Percentiles rank a stretch among this genome's conserved stretches.
Evolutionary conservation across 1,140 invertebrate genomes (phyloP).

Genomic region (Pollicipes pollicipes): DNA sequence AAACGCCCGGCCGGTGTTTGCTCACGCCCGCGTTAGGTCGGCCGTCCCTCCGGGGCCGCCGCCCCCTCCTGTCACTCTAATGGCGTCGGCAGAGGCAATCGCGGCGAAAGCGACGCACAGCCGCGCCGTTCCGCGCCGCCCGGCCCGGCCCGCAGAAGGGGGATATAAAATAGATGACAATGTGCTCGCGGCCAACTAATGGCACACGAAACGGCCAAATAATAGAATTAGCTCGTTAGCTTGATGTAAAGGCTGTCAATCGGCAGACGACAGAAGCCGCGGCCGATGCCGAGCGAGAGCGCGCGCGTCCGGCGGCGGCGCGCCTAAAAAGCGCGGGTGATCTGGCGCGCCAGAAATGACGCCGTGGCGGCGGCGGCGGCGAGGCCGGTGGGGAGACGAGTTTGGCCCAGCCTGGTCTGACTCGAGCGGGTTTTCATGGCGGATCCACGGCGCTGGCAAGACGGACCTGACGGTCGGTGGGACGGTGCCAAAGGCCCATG

Average conservation of each 20-base stretch:
- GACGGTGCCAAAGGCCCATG: no score
- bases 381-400: no score
- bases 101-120: neutral
- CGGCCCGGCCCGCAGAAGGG: no score
- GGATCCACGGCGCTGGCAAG: no score
- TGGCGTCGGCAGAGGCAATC: neutral
- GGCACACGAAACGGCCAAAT: neutral
- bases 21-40: no score
- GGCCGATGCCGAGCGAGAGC: no score
- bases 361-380: neutral
- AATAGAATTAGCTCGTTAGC: slow-evolving; percentile 2
- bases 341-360: neutral
- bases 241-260: neutral
- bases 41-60: neutral
- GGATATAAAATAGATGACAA: slow-evolving; percentile 2
- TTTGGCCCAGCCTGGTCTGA: no score
- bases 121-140: neutral
- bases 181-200: neutral
- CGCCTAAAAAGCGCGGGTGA: neutral
- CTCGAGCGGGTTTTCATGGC: no score
- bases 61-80: neutral
- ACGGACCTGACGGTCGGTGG: no score
- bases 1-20: no score
- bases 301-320: no score
- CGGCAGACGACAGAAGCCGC: neutral